A percentile compares a stretch with the other conserved stretches of the same genome.
These are phyloP conservation scores for Orchesella flavescens DNA, from an alignment of 2,888 invertebrate genomes.

Conservation along the genomic window DNA sequence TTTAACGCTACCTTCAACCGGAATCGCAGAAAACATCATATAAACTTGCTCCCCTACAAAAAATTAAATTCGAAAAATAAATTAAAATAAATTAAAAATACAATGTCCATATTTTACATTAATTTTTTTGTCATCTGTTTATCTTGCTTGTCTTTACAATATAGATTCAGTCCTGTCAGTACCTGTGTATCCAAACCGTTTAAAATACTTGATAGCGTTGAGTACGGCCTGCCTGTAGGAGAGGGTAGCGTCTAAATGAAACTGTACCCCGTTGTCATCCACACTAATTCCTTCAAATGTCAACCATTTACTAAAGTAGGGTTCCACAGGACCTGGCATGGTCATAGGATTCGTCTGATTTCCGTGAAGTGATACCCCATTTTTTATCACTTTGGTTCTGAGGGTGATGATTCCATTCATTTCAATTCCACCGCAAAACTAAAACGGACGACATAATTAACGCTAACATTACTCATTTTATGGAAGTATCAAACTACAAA, in stretches of 20 bases:
- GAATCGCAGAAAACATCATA: conserved; percentile 53
- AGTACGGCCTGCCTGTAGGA: conserved; percentile 58
- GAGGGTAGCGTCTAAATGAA: conserved; percentile 58
- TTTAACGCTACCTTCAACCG: conserved; percentile 62
- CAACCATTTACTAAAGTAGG: conserved; percentile 56
- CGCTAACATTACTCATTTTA: background rate
- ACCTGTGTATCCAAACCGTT: conserved; percentile 62
- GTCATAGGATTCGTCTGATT: conserved; percentile 64
- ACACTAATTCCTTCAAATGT: conserved; percentile 68
- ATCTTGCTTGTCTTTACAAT: no score
- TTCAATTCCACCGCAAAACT: conserved; percentile 69
- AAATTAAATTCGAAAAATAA: no score
- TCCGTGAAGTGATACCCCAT: conserved; percentile 53
- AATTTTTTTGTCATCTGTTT: no score
- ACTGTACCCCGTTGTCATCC: conserved; percentile 62
- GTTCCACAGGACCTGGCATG: conserved; percentile 66
- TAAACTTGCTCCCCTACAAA: conserved; percentile 65
- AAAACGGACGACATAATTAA: no score
- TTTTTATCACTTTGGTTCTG: conserved; percentile 50
- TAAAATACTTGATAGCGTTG: conserved; percentile 64
- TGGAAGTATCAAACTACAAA: background rate
- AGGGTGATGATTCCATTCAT: conserved; percentile 62
- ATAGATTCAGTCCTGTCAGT: no score
- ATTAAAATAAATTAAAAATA: no score
- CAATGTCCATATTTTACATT: no score